phyloP scores from a whole-genome alignment of 2,113 vertebrate species.

The Canis aureus region DNA sequence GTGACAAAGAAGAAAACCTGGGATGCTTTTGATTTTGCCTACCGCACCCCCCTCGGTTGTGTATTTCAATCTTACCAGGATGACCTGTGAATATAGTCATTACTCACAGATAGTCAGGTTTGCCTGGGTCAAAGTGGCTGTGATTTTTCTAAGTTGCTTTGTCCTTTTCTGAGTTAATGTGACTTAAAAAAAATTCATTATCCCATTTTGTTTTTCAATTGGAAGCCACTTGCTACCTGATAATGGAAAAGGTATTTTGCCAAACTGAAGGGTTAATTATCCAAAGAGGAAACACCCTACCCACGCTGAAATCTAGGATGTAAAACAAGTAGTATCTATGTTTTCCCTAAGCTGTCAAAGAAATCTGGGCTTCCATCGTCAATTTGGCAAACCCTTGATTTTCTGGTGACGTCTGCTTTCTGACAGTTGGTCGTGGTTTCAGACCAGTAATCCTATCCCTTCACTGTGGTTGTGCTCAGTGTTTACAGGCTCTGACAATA shows the following conservation, averaged over 20 bases:
- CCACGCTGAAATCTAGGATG: not conserved
- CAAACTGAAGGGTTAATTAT: conserved; percentile 52
- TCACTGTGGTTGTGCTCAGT: not conserved
- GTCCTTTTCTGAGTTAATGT: not conserved
- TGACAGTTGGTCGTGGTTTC: conserved; percentile 42
- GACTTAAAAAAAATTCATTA: not conserved
- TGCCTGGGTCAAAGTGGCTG: not conserved
- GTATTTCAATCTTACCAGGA: not conserved
- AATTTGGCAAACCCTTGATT: conserved; percentile 14
- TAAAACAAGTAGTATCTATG: conserved; percentile 15
- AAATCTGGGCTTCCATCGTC: conserved; percentile 22
- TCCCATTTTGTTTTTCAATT: not conserved
- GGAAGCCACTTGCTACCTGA: conserved; percentile 52
- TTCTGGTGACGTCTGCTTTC: conserved; percentile 56
- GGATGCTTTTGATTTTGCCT: not conserved
- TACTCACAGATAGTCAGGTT: not conserved
- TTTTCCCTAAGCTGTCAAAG: conserved; percentile 55
- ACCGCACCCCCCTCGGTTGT: not conserved
- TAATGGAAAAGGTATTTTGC: conserved; percentile 37
- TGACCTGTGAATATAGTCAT: not conserved
- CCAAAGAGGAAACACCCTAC: not conserved
- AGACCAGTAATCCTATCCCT: conserved; percentile 2
- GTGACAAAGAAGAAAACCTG: not conserved
- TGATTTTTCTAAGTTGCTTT: conserved; percentile 45
- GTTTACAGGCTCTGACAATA: conserved; percentile 43